Evolutionary conservation across 2,888 invertebrate genomes (phyloP), one percentile per base, ranked within the genome.

Genomic region (Leptogaster cylindrica): DNA sequence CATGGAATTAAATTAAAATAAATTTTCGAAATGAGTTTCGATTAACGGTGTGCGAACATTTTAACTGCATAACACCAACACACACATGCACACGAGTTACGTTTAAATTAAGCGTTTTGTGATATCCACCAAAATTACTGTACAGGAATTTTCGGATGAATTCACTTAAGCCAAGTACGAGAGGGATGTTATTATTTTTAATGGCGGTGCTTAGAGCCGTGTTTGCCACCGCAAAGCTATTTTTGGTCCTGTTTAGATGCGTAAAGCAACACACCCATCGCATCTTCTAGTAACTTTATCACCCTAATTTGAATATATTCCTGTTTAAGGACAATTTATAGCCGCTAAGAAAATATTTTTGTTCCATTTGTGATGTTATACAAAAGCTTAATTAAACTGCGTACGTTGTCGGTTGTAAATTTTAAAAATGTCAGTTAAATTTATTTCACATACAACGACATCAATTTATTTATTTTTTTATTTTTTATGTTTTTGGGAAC

Each of bases 261-360:
- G 41, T 41, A 16, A 16, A 41, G 41, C 16, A 18, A n/a, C 18
- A 41, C n/a, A 4, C 41, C 3, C 5, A 18, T 16, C 3, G 3
- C 14, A 18, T 10, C 10, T 41, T 10, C 41, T 4, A 41, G 41
- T 41, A 18, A 41, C 14, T 41, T 41, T 41, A 41, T 41, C 18
- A 41, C 41, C 41, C 41, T 41, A 41, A 41, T 41, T 41, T 41
- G 41, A 41, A 41, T 41, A 41, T 41, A 41, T 41, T 14, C 41
- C 41, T 14, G 41, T 41, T 41, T 41, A 41, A 41, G 41, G 41
- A 41, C 41, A 41, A 41, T 41, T 41, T 41, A 41, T 41, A 18
- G 16, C 41, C 18, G 20, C 16, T 41, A 41, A 41, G 41, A 41
- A 41, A 14, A 41, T 41, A 39, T 39, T 3, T n/a, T 41, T 16